phyloP scores from a whole-genome alignment of 2,888 invertebrate genomes.

The Mythimna loreyi region DNA sequence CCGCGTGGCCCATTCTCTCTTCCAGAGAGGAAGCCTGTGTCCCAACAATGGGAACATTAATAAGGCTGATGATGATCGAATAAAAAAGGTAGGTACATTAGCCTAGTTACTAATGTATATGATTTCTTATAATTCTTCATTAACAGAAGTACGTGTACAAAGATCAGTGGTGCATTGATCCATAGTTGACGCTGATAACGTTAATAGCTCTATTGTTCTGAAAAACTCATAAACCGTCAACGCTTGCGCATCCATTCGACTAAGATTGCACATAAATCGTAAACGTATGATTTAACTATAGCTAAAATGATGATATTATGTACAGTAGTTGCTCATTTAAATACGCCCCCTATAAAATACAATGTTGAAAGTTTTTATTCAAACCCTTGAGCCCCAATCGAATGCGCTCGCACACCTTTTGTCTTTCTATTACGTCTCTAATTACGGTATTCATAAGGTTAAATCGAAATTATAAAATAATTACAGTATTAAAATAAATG shows the following conservation, averaged over 20 bases:
- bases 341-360: conserved; percentile 54
- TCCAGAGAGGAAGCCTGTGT: too few relatives aligned
- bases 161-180: conserved; percentile 68
- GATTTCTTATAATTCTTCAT: conserved; percentile 43
- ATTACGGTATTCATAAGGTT: too few relatives aligned
- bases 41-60: too few relatives aligned
- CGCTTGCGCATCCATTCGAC: conserved; percentile 28
- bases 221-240: conserved; percentile 52
- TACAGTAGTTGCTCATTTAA: not conserved
- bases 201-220: conserved; percentile 68
- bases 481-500: conserved; percentile 1
- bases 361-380: not conserved
- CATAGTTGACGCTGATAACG: conserved; percentile 62
- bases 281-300: conserved; percentile 30
- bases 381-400: too few relatives aligned
- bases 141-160: conserved; percentile 23
- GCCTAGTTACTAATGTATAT: conserved; percentile 1
- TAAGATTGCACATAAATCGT: conserved; percentile 45
- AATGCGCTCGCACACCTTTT: too few relatives aligned
- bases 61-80: too few relatives aligned
- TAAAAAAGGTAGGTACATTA: conserved; percentile 4
- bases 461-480: not conserved
- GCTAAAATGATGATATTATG: conserved; percentile 23
- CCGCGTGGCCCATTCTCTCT: too few relatives aligned
- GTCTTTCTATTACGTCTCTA: too few relatives aligned